Evolutionary conservation across 2,797 vertebrate species (phyloP), one percentile per base, ranked within the genome.

Genomic region (Gorsachius magnificus): DNA sequence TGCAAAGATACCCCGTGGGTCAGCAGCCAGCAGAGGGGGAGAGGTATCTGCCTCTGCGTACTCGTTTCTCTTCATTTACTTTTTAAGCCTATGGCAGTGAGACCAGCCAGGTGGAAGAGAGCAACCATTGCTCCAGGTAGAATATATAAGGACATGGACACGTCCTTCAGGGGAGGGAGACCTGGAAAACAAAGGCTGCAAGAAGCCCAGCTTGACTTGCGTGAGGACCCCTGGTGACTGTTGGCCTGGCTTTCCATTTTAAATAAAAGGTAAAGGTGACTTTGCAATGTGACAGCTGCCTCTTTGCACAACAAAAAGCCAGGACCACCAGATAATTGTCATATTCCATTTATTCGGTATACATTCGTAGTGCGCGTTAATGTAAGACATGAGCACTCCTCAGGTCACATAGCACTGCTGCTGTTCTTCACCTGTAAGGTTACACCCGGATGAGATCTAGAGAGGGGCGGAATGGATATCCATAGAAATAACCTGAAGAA

Each of bases 401-500:
- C 82, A 26, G 87, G 45, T 16, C 95, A 38, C 91, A 61, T 38
- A 48, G 95, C 91, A 66, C 96, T 96, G 94, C 91, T 83, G 83
- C 41, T 83, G 91, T 0, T 93, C 95, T 54, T 72, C 71, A 72
- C 94, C 96, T 91, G 61, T 38, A 48, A 50, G 91, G 96, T 77
- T 82, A 94, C 90, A 92, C 68, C 81, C 14, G 21, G 64, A 68
- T 76, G 92, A 89, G 48, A 88, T 50, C 65, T 26, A 85, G 89
- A 80, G 81, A 65, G 92, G 68, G 82, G 70, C 82, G 17, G 68
- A 85, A 93, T 33, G 68, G 64, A 94, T 50, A 85, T 79, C 92
- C 75, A 95, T 3, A 61, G 92, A 53, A 89, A 94, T 20, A 86
- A 93, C 91, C 94, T 72, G 25, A n/a, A 91, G 87, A 93, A 95